Base-by-base conservation (phyloP, 2,888 invertebrate genomes). In the Terebella lapidaria region DNA sequence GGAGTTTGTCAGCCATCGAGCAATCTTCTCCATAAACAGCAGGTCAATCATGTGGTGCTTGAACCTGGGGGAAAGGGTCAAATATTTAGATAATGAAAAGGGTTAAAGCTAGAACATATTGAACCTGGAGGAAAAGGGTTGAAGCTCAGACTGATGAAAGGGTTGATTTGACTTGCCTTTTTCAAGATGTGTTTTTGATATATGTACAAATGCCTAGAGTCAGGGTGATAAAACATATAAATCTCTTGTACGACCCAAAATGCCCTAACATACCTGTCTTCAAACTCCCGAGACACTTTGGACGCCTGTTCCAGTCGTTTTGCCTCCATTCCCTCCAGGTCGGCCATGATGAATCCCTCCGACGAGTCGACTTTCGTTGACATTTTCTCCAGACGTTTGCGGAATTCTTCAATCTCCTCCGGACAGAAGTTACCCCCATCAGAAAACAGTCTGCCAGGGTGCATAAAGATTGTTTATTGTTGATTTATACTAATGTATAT, bases 401-500 rank as follows among this genome's bases (percentile, higher is more conserved):
- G 66, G 63, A 76, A 79, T 22, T 74, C 74, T 20, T 76, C 76
- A 29, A 81, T 76, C 67, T 81, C 81, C 63, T 78, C 77, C 0
- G 79, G 77, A 61, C 79, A 79, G 63, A 80, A 81, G 62, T 81
- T 81, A 24, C 81, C 81, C 54, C 80, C 80, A 64, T 80, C 80
- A 55, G 80, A 80, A 67, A 81, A 81, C 25, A 78, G 61, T 61
- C 77, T 78, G 62, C 18, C 35, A 18, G 35, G 18, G 35, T 35
- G 18, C n/a, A n/a, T n/a, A n/a, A n/a, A n/a, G n/a, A n/a, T n/a
- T n/a, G n/a, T n/a, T n/a, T n/a, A n/a, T n/a, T n/a, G n/a, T n/a
- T n/a, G n/a, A n/a, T n/a, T n/a, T n/a, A n/a, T n/a, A n/a, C n/a
- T n/a, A n/a, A n/a, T n/a, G n/a, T n/a, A n/a, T n/a, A n/a, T n/a